phyloP scores from a whole-genome alignment of 2,888 invertebrate species.

The Drosophila ustulata region DNA sequence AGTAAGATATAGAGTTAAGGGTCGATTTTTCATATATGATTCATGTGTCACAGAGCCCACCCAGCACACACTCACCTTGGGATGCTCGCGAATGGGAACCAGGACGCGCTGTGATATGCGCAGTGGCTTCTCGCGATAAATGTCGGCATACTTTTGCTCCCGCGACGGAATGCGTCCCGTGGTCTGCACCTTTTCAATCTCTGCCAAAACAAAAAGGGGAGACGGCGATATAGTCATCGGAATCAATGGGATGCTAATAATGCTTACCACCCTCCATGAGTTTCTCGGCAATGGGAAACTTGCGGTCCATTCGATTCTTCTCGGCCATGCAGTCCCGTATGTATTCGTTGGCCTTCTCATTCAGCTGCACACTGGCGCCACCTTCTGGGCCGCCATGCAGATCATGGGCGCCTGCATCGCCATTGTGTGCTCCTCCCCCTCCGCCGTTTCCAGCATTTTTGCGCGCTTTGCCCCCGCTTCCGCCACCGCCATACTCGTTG shows the following conservation, averaged over 20 bases:
- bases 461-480: conserved; percentile 68
- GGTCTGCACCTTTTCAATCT: conserved; percentile 90
- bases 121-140: conserved; percentile 87
- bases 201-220: conserved; percentile 84
- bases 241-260: neutral
- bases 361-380: conserved; percentile 84
- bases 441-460: conserved; percentile 69
- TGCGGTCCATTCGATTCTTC: conserved; percentile 89
- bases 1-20: too few relatives aligned
- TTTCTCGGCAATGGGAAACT: conserved; percentile 89
- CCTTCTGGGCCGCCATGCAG: conserved; percentile 83
- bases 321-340: conserved; percentile 90
- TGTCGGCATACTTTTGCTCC: conserved; percentile 90
- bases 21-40: too few relatives aligned
- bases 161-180: conserved; percentile 88
- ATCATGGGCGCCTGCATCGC: conserved; percentile 79
- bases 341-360: conserved; percentile 92
- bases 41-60: too few relatives aligned
- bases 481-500: conserved; percentile 75
- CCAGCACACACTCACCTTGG: conserved; percentile 72
- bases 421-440: conserved; percentile 80
- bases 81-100: conserved; percentile 85
- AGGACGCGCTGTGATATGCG: conserved; percentile 84
- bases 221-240: neutral
- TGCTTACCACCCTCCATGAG: conserved; percentile 90